phyloP scores from a whole-genome alignment of 1,140 invertebrate genomes.

The Luehdorfia chinensis region DNA sequence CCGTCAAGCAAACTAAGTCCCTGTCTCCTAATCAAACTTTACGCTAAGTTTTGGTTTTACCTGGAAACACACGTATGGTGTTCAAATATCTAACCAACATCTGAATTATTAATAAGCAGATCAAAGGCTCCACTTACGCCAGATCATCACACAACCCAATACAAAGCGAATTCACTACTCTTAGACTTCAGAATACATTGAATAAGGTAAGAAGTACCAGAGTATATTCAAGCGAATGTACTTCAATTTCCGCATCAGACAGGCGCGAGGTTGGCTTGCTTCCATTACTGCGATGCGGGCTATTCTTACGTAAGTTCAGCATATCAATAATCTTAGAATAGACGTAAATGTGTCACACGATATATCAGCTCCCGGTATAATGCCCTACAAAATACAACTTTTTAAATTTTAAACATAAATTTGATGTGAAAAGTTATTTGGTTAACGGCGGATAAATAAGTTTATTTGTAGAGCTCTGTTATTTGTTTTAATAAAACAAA shows the following conservation, averaged over 20 bases:
- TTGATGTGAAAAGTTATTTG: too few relatives aligned
- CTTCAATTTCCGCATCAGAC: not conserved
- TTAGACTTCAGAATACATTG: not conserved
- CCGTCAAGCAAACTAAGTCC: too few relatives aligned
- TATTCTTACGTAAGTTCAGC: not conserved
- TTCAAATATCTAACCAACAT: constrained; percentile 1
- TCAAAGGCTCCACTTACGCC: constrained; percentile 12
- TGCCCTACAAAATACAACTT: too few relatives aligned
- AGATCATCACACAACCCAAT: constrained; percentile 12
- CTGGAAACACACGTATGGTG: too few relatives aligned
- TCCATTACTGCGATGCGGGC: too few relatives aligned
- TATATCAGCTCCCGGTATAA: not conserved
- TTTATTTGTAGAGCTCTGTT: too few relatives aligned
- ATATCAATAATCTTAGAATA: constrained; percentile 12
- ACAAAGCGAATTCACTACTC: constrained; percentile 12
- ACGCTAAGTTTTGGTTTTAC: too few relatives aligned
- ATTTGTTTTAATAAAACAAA: too few relatives aligned
- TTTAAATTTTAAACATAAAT: too few relatives aligned
- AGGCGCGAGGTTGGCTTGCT: not conserved
- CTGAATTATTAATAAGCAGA: constrained; percentile 18
- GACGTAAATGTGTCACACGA: constrained; percentile 8
- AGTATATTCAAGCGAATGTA: not conserved
- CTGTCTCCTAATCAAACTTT: too few relatives aligned
- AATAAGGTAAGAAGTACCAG: constrained; percentile 5
- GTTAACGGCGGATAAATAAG: too few relatives aligned